Conservation (phyloP, 2,113 vertebrate species). For the Girardinichthys multiradiatus region DNA sequence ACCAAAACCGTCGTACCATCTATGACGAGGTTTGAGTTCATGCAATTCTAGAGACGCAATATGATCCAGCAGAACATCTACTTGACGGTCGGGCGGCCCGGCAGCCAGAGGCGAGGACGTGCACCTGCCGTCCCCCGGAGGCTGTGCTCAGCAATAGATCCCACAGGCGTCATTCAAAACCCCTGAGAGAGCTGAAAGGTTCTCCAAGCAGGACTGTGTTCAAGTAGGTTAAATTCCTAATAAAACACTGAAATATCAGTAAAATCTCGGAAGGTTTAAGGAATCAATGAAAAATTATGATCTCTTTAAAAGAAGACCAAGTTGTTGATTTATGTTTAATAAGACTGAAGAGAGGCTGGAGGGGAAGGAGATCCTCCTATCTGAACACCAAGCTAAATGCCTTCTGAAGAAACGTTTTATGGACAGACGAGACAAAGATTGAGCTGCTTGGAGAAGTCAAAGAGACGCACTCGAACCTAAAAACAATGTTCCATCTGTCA, state of each 20-base stretch:
- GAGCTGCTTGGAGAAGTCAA: background rate
- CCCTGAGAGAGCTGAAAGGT: background rate
- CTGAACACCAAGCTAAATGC: background rate
- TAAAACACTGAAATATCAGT: constrained; percentile 17
- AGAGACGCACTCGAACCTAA: background rate
- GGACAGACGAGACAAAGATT: background rate
- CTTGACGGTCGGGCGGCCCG: constrained; percentile 43
- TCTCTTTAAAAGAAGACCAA: background rate
- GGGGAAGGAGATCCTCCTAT: too few species aligned
- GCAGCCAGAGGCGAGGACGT: constrained; percentile 22
- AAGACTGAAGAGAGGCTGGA: too few species aligned
- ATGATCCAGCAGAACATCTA: constrained; percentile 41
- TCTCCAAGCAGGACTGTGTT: constrained; percentile 27
- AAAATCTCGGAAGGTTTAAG: constrained; percentile 19
- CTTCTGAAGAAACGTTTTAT: background rate
- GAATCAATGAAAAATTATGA: too few species aligned
- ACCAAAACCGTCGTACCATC: constrained; percentile 1
- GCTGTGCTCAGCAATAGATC: constrained; percentile 45
- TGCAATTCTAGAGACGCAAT: constrained; percentile 62
- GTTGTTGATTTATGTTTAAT: background rate
- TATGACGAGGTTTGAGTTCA: constrained; percentile 26
- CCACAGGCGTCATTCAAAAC: constrained; percentile 23
- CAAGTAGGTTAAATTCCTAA: constrained; percentile 25
- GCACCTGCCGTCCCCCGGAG: constrained; percentile 66
- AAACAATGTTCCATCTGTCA: background rate